Percentiles rank a stretch among this genome's conserved stretches.
Conservation (phyloP, 2,888 invertebrate genomes). For the Drosophila borealis region DNA sequence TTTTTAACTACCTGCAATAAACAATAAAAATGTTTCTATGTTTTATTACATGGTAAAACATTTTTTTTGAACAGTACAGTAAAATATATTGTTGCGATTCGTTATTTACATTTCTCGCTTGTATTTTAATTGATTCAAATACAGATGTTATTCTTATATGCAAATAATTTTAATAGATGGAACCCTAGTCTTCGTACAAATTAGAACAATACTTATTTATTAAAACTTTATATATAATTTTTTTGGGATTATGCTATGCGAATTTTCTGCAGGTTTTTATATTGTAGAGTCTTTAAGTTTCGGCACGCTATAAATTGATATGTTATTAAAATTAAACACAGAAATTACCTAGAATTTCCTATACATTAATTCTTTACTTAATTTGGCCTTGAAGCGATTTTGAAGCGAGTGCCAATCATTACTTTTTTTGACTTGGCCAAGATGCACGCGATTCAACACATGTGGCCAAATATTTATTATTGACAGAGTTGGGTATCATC, state of each 20-base stretch:
- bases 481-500: conserved; percentile 12
- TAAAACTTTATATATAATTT: no score
- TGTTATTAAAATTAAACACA: background rate
- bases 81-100: no score
- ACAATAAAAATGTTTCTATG: background rate
- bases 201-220: no score
- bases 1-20: background rate
- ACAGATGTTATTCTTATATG: no score
- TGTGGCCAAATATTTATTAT: conserved; percentile 21
- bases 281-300: background rate
- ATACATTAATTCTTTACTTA: background rate
- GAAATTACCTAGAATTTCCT: background rate
- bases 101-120: no score
- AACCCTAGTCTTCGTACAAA: no score
- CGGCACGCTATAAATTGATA: no score
- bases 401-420: background rate
- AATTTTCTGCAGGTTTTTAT: no score
- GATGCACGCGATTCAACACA: conserved; percentile 2
- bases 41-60: background rate
- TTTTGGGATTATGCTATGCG: no score
- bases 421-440: background rate
- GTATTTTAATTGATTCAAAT: no score
- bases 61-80: no score
- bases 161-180: no score
- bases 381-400: background rate